These are phyloP conservation scores for Montipora cactus DNA, from an alignment of 64 coral and sea anemone genomes.

Conservation along the genomic window DNA sequence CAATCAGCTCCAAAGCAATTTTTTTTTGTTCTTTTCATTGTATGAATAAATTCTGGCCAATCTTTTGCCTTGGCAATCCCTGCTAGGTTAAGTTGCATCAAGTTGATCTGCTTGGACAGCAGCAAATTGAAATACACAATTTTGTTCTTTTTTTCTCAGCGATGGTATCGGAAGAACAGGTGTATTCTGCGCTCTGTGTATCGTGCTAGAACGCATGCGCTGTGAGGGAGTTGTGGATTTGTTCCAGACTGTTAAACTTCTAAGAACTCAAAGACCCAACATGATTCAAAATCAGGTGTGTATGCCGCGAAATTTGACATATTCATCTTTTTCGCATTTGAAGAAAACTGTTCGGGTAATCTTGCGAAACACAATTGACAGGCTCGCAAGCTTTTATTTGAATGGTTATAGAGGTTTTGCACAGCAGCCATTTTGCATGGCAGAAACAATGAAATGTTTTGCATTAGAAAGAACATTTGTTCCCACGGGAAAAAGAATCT, in stretches of 20 bases:
- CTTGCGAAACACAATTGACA: not conserved
- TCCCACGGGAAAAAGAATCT: too few species aligned
- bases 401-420: not conserved
- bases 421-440: too few species aligned
- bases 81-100: not conserved
- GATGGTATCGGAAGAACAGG: constrained; percentile 88
- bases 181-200: constrained; percentile 80
- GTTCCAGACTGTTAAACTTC: constrained; percentile 94
- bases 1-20: too few species aligned
- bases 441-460: too few species aligned
- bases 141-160: not conserved
- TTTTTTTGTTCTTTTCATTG: too few species aligned
- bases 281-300: constrained; percentile 96
- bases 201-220: constrained; percentile 94
- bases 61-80: too few species aligned
- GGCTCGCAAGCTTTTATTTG: not conserved
- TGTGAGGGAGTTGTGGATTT: constrained; percentile 94
- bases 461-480: too few species aligned
- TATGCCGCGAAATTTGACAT: not conserved
- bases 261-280: constrained; percentile 90
- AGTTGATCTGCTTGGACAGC: not conserved
- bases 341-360: not conserved
- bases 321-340: not conserved
- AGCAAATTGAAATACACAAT: not conserved
- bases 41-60: too few species aligned